phyloP scores from a whole-genome alignment of 2,797 vertebrate species.

The Enteromius radiatus region DNA sequence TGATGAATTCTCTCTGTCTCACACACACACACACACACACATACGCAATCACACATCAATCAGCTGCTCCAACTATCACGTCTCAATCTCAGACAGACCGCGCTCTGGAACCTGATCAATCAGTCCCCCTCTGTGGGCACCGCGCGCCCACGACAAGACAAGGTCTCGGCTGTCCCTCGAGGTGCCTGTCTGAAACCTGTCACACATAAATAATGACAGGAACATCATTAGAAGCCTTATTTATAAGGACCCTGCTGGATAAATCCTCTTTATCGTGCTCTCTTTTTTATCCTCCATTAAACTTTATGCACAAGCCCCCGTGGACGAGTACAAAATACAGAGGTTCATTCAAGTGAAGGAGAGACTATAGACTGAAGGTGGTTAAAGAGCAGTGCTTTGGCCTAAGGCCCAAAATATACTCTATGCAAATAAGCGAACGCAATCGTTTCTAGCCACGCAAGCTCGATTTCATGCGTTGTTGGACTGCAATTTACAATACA shows the following conservation, averaged over 20 bases:
- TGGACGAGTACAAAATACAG: constrained; percentile 30
- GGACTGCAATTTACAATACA: constrained; percentile 1
- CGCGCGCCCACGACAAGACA: constrained; percentile 50
- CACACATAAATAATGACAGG: constrained; percentile 61
- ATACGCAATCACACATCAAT: constrained; percentile 37
- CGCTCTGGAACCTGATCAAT: constrained; percentile 55
- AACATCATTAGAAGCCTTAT: constrained; percentile 61
- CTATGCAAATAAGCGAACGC: background rate
- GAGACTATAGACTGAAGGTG: constrained; percentile 19
- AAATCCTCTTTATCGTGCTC: constrained; percentile 57
- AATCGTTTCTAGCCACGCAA: background rate
- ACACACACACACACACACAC: constrained; percentile 1
- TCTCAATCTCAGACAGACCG: constrained; percentile 53
- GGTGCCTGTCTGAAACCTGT: constrained; percentile 49
- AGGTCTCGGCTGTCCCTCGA: constrained; percentile 53
- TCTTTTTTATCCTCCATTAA: constrained; percentile 61
- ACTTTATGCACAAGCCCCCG: constrained; percentile 54
- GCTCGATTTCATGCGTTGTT: background rate
- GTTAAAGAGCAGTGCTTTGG: constrained; percentile 20
- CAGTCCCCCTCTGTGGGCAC: constrained; percentile 46
- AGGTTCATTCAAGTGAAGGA: constrained; percentile 49
- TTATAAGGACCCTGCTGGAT: constrained; percentile 58
- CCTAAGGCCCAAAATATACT: constrained; percentile 10
- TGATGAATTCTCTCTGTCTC: constrained; percentile 35
- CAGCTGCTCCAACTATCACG: constrained; percentile 43